phyloP scores from a whole-genome alignment of 2,113 vertebrate species.

The Meriones unguiculatus region DNA sequence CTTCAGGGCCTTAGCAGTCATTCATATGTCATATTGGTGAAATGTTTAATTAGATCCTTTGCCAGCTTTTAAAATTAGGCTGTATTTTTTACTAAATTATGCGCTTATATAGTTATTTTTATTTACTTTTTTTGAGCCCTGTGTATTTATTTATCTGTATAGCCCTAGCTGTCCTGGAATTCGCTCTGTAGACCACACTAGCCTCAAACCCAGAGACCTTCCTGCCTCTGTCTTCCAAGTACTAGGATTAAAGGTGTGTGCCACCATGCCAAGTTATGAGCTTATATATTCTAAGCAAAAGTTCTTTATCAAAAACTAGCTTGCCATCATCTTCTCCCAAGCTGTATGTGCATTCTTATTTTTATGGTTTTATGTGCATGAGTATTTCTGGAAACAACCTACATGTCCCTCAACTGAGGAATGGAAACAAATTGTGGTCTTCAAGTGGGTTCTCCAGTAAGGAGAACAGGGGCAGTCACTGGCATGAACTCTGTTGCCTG shows the following conservation, averaged over 20 bases:
- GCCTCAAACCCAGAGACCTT: not conserved
- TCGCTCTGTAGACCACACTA: not conserved
- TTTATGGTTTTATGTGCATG: constrained; percentile 35
- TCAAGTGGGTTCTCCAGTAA: too few relatives aligned
- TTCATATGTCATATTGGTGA: not conserved
- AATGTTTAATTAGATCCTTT: not conserved
- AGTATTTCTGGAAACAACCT: not conserved
- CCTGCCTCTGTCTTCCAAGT: not conserved
- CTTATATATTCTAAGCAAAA: not conserved
- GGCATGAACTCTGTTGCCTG: too few relatives aligned
- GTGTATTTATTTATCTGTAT: not conserved
- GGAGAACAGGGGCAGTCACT: too few relatives aligned
- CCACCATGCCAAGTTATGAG: not conserved
- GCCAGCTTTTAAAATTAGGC: not conserved
- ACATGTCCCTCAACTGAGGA: too few relatives aligned
- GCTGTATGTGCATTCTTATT: constrained; percentile 18
- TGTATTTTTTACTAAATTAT: not conserved
- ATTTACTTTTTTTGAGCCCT: not conserved
- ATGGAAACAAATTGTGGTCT: too few relatives aligned
- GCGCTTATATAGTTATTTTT: not conserved
- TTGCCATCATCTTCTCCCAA: not conserved
- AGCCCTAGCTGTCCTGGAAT: not conserved
- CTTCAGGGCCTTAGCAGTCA: not conserved
- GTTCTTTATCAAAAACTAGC: not conserved
- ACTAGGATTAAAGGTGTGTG: not conserved